Evolutionary conservation across 2,797 vertebrate genomes (phyloP), one percentile per base, ranked within the genome.

Genomic region (Phataginus tetradactyla): DNA sequence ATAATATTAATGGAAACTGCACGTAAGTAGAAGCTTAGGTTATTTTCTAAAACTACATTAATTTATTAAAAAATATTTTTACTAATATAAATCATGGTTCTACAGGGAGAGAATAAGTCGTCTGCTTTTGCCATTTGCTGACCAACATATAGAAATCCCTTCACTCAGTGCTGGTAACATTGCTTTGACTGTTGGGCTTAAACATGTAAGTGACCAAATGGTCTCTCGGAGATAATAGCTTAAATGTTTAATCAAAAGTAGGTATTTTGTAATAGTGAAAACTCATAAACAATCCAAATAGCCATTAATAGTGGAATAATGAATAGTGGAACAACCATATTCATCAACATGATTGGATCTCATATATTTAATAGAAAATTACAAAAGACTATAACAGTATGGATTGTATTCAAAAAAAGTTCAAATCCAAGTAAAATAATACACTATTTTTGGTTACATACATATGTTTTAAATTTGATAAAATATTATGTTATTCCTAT

Each of bases 131-230:
- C 99, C 99, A 21, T 99, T 99, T 98, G 99, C 99, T 66, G 99
- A 99, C 96, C 99, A 99, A 96, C 99, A 99, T 20, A 98, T 99
- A 77, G 99, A 99, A 98, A 99, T 99, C 96, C 98, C 99, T 45
- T 99, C 99, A 0, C 98, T 99, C 95, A 98, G 98, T 23, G 99
- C 99, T 23, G 99, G 99, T 94, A 99, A 99, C 98, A 99, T 99
- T 96, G 99, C 99, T 10, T 98, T 99, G 72, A 99, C 99, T 57
- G 99, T 99, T 23, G 99, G 99, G 49, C 99, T 99, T 96, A 99
- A 99, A 98, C 99, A 99, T 98, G 99, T 99, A 98, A 96, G 96
- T 94, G 69, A 98, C 95, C 91, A 34, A 63, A 1, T 81, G 29
- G 21, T 45, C 21, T 90, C 2, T 83, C 86, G 57, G 45, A 88